phyloP scores from a whole-genome alignment of 2,888 invertebrate species.

The Amblyjoppa proteus region DNA sequence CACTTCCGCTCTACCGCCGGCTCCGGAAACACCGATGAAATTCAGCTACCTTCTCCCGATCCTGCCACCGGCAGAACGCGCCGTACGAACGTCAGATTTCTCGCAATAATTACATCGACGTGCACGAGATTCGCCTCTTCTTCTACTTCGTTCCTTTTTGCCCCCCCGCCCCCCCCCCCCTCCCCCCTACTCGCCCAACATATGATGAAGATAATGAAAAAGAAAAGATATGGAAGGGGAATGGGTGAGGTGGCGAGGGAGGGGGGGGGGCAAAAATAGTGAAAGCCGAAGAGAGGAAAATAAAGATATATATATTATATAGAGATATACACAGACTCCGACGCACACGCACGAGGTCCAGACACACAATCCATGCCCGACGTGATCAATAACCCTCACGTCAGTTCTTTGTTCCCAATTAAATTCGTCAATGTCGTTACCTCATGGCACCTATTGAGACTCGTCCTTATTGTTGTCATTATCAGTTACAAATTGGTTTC shows the following conservation, averaged over 20 bases:
- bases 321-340: neutral
- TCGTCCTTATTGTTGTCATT: slow-evolving; percentile 43
- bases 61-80: slow-evolving; percentile 18
- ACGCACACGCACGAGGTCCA: slow-evolving; percentile 61
- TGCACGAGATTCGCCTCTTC: slow-evolving; percentile 54
- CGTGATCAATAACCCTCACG: slow-evolving; percentile 66
- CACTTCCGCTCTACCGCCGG: slow-evolving; percentile 65
- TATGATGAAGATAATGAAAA: slow-evolving; percentile 18
- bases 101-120: slow-evolving; percentile 69
- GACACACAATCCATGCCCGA: slow-evolving; percentile 66
- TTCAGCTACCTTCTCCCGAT: slow-evolving; percentile 60
- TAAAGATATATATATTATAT: slow-evolving; percentile 38
- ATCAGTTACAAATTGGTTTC: slow-evolving; percentile 49
- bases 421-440: slow-evolving; percentile 67
- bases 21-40: slow-evolving; percentile 70
- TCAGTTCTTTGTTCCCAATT: slow-evolving; percentile 69
- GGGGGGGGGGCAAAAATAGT: neutral
- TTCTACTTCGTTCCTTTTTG: neutral
- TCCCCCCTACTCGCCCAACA: neutral
- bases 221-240: neutral
- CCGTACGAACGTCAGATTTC: slow-evolving; percentile 54
- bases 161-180: neutral
- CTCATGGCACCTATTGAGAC: slow-evolving; percentile 11
- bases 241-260: neutral
- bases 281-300: slow-evolving; percentile 25